Base-by-base conservation (phyloP, 2,113 vertebrate genomes). In the Nothoprocta perdicaria region DNA sequence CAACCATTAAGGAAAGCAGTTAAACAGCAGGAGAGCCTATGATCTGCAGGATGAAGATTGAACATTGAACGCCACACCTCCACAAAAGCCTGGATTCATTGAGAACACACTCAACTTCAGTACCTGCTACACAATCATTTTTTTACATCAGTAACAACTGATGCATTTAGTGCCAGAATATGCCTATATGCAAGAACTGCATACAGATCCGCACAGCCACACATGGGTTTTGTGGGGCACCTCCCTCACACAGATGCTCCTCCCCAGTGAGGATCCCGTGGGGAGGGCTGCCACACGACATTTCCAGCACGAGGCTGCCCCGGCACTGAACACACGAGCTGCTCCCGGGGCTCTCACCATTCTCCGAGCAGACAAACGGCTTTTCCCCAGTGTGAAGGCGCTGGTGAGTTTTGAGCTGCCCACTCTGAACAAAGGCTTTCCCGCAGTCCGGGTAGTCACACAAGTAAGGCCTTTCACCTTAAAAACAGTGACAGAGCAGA, bases 321-420 rank as follows among this genome's bases (percentile, higher is more conserved):
- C n/a, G n/a, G n/a, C n/a, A n/a, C n/a, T n/a, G n/a, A n/a, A 13
- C 41, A 41, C 41, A 41, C 41, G 13, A 41, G 41, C 41, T 41
- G 41, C 13, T 41, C 41, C 41, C 41, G 10, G 13, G 41, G 41
- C 41, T 41, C 41, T 41, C 2, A 99, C 99, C 99, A 95, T 98
- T 99, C 97, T 99, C 99, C 9, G 99, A 99, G 96, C 99, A 99
- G 85, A 99, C 98, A 17, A 99, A 99, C 62, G 99, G 99, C 80
- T 99, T 99, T 89, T 99, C 99, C 89, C 99, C 99, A 3, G 99
- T 99, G 95, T 99, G 99, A 73, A 99, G 98, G 38, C 99, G 98
- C 96, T 99, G 99, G 88, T 99, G 99, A 29, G 99, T 99, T 97
- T 99, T 99, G 90, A 99, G 98, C 95, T 99, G 99, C 71, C 99